Evolutionary conservation across 2,888 invertebrate species (phyloP), one percentile per base, ranked within the genome.

Genomic region (Acrobeloides nanus): DNA sequence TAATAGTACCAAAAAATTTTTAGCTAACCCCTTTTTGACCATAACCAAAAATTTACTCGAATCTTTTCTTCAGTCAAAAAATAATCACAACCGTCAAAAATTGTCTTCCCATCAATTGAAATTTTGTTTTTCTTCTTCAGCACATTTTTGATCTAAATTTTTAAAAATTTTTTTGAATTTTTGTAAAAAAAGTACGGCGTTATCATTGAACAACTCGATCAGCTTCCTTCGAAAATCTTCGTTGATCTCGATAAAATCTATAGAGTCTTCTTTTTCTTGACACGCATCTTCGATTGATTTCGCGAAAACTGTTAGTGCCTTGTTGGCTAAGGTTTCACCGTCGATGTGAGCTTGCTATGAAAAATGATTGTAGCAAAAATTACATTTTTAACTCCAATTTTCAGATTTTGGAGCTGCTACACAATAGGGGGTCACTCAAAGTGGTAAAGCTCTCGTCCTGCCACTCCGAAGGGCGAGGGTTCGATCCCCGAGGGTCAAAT

Each of bases 81-180:
- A 26, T 55, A 38, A n/a, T 60, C 45, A 17, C 46, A 54, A 8
- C 55, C 55, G 20, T 55, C 55, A 34, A 55, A 58, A 8, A 55
- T 38, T 17, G 41, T 59, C 18, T 52, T 51, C 21, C 51, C 53
- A 3, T 59, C 51, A 8, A 53, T 29, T 15, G 49, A 31, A 26
- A 55, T 59, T 23, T 42, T 41, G 37, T 55, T 55, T 20, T 35
- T 25, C 20, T 42, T 38, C 17, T 35, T 38, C 15, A 38, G 29
- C n/a, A 38, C 32, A 5, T 59, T 20, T 46, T 55, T 43, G 24
- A 59, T 58, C 52, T 54, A 29, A 25, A 41, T 3, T 10, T n/a
- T n/a, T n/a, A n/a, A n/a, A n/a, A n/a, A n/a, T n/a, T n/a, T n/a
- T n/a, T n/a, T n/a, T n/a, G n/a, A n/a, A n/a, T n/a, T n/a, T n/a